Conservation (phyloP, 2,113 vertebrate genomes). For the Entelurus aequoreus region DNA sequence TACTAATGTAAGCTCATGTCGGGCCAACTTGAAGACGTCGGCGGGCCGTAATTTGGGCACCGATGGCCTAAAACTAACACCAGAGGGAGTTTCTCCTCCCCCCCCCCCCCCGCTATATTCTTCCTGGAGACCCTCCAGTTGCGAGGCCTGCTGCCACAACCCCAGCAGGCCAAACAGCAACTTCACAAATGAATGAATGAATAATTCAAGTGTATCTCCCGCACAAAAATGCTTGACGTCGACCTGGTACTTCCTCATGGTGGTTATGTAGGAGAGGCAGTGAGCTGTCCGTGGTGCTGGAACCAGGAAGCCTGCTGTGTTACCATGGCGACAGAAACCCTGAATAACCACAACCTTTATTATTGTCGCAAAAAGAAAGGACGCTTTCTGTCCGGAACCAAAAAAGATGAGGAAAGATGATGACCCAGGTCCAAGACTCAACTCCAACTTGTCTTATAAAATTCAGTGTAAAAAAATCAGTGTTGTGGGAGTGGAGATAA, state of each 20-base stretch:
- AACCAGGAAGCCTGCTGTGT: constrained; percentile 57
- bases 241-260: constrained; percentile 10
- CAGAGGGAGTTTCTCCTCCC: constrained; percentile 27
- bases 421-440: too few relatives aligned
- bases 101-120: constrained; percentile 17
- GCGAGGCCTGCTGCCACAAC: constrained; percentile 20
- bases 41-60: too few relatives aligned
- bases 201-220: too few relatives aligned
- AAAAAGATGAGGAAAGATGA: neutral
- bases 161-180: constrained; percentile 24
- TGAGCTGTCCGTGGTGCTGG: constrained; percentile 48
- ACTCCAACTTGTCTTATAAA: too few relatives aligned
- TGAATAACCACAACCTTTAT: constrained; percentile 63
- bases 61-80: neutral
- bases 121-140: constrained; percentile 51
- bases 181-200: too few relatives aligned
- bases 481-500: too few relatives aligned
- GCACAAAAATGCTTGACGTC: neutral
- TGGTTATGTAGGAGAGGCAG: neutral
- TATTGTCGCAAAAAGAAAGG: constrained; percentile 33
- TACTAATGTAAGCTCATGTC: too few relatives aligned
- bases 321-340: constrained; percentile 67
- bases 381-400: neutral
- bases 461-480: too few relatives aligned
- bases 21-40: too few relatives aligned